Conservation (phyloP, 2,113 vertebrate species). For the Tursiops truncatus region DNA sequence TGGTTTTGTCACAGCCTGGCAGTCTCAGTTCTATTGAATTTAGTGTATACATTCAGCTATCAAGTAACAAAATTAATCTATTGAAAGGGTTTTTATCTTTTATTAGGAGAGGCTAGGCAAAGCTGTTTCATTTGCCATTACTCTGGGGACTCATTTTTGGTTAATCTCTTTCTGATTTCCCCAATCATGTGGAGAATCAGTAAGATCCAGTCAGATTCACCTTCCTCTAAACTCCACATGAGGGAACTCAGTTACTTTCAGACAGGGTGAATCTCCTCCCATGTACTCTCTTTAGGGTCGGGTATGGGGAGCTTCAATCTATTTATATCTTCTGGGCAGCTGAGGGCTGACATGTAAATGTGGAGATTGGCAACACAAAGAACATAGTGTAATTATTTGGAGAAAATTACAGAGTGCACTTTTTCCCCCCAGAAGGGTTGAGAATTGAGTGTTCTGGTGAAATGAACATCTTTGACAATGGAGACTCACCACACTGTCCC, state of each 20-base stretch:
- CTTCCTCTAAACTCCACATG: neutral
- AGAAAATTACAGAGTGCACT: neutral
- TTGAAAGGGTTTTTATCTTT: neutral
- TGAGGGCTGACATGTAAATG: neutral
- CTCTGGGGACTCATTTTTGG: neutral
- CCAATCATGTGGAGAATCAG: neutral
- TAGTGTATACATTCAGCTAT: neutral
- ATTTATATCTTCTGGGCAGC: neutral
- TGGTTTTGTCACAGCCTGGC: conserved; percentile 44
- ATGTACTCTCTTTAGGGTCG: neutral
- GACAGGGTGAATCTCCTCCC: neutral
- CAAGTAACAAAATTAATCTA: neutral
- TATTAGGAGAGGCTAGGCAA: neutral
- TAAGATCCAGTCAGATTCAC: neutral
- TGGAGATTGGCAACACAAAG: neutral
- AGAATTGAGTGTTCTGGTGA: neutral
- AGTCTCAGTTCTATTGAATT: conserved; percentile 18
- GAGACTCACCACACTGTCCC: neutral
- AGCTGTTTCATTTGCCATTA: neutral
- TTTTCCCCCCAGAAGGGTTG: neutral
- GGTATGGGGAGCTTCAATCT: neutral
- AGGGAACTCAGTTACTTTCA: neutral
- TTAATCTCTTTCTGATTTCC: neutral
- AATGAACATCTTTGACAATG: neutral
- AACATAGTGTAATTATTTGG: neutral